phyloP scores from a whole-genome alignment of 2,888 invertebrate species.

The Ypsolopha scabrella region DNA sequence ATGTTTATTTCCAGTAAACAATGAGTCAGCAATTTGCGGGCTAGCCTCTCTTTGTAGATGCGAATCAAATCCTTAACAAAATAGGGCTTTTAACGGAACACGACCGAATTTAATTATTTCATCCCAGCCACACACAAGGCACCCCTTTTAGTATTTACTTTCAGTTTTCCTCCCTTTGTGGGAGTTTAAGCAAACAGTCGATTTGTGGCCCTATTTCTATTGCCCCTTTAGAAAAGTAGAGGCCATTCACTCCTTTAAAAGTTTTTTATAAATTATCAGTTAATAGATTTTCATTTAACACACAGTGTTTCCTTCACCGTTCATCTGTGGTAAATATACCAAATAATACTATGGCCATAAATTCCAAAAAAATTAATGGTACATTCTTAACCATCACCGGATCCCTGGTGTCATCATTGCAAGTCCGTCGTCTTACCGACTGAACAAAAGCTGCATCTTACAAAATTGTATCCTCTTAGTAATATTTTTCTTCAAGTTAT shows the following conservation, averaged over 20 bases:
- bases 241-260: background rate
- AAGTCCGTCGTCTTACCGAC: no score
- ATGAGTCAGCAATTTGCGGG: slow-evolving; percentile 63
- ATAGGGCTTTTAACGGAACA: slow-evolving; percentile 29
- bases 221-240: background rate
- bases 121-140: slow-evolving; percentile 18
- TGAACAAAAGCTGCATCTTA: no score
- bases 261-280: no score
- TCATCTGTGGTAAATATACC: no score
- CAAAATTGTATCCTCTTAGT: no score
- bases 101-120: slow-evolving; percentile 38
- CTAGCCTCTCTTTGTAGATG: slow-evolving; percentile 51
- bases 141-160: slow-evolving; percentile 9
- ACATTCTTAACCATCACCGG: no score
- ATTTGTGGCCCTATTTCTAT: background rate
- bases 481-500: no score
- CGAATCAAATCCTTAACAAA: slow-evolving; percentile 56
- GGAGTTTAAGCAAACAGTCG: background rate
- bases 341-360: no score
- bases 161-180: background rate
- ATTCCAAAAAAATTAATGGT: no score
- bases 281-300: no score
- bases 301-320: no score
- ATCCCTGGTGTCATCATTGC: no score
- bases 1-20: slow-evolving; percentile 61